Percentiles rank a stretch among this genome's conserved stretches.
Conservation (phyloP, 2,797 vertebrate species). For the Trematomus bernacchii region DNA sequence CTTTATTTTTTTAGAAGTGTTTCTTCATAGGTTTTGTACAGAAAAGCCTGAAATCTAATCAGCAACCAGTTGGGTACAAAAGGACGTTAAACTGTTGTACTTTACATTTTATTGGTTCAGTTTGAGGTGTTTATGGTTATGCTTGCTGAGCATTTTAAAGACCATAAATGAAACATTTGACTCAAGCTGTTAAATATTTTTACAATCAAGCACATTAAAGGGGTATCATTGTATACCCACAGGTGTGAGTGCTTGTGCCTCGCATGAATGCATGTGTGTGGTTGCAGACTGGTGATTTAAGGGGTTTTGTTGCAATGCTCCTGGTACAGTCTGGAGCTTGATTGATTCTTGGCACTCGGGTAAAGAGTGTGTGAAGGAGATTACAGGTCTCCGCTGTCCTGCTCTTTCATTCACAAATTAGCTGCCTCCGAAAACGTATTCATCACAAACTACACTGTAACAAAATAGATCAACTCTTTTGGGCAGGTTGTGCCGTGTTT, state of each 20-base stretch:
- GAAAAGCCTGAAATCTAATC: slow-evolving; percentile 2
- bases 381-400: slow-evolving; percentile 57
- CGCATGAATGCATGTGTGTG: slow-evolving; percentile 17
- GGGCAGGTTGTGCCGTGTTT: background rate
- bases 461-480: slow-evolving; percentile 18
- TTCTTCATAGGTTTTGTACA: background rate
- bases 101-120: background rate
- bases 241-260: background rate
- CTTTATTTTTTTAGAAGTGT: background rate
- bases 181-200: background rate
- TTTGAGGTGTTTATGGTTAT: background rate
- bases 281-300: slow-evolving; percentile 36
- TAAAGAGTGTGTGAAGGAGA: slow-evolving; percentile 58
- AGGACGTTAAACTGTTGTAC: background rate
- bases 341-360: slow-evolving; percentile 49
- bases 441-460: slow-evolving; percentile 33
- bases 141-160: background rate
- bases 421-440: slow-evolving; percentile 44
- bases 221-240: background rate
- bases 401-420: slow-evolving; percentile 70
- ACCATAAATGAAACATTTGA: background rate
- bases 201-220: background rate
- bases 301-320: slow-evolving; percentile 42
- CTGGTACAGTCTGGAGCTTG: slow-evolving; percentile 35
- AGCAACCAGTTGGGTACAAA: background rate